Evolutionary conservation across 2,797 vertebrate species (phyloP).

Genomic region (Tragelaphus eurycerus): DNA sequence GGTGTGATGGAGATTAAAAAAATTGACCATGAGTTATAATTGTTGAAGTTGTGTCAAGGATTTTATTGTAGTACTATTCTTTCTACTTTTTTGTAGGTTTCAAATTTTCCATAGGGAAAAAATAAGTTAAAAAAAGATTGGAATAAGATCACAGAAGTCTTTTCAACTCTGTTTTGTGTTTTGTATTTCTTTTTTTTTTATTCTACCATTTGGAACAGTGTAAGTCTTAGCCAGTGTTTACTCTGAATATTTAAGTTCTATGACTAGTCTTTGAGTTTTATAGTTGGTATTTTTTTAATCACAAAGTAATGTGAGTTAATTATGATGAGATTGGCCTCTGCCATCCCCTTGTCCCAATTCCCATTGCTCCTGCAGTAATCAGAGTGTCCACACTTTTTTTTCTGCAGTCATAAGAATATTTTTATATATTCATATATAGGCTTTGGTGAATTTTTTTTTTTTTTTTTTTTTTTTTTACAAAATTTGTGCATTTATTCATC

Average conservation of each 20-base stretch:
- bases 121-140: background rate
- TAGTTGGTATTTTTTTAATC: background rate
- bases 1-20: background rate
- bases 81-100: background rate
- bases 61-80: background rate
- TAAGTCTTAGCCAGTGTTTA: background rate
- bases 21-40: background rate
- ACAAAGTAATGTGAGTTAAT: background rate
- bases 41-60: background rate
- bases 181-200: background rate
- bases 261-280: slow-evolving; percentile 1
- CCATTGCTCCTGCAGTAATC: background rate
- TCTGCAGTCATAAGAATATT: background rate
- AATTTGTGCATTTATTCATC: background rate
- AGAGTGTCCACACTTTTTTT: background rate
- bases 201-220: background rate
- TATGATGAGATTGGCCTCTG: background rate
- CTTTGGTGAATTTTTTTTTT: background rate
- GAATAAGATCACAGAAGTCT: background rate
- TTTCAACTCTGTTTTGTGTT: background rate
- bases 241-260: background rate
- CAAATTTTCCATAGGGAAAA: background rate
- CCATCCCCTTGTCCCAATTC: background rate
- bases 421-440: background rate
- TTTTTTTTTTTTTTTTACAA: background rate